Percentiles rank a stretch among this genome's conserved stretches.
Evolutionary conservation across 2,888 invertebrate species (phyloP).

Genomic region (Phanerotoma sp.): DNA sequence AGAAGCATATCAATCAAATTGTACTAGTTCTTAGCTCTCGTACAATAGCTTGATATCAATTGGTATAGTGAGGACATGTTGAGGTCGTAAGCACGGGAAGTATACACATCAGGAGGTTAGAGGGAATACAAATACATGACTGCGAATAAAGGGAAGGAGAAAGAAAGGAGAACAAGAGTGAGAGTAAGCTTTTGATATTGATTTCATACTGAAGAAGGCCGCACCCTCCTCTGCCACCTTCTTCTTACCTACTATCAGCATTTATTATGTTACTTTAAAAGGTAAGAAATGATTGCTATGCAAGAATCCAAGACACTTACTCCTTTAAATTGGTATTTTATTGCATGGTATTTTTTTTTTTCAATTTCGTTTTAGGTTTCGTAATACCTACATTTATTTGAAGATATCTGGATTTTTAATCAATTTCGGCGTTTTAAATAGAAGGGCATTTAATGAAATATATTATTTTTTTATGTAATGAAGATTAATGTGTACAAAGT

Average conservation of each 20-base stretch:
- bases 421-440: too few relatives aligned
- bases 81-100: neutral
- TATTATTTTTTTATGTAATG: too few relatives aligned
- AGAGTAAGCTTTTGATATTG: constrained; percentile 35
- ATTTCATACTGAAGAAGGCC: constrained; percentile 36
- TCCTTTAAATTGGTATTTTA: too few relatives aligned
- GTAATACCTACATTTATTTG: too few relatives aligned
- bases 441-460: too few relatives aligned
- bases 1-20: constrained; percentile 18
- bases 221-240: constrained; percentile 33
- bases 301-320: too few relatives aligned
- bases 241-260: constrained; percentile 24
- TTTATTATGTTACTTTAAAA: constrained; percentile 26
- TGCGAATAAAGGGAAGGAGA: neutral
- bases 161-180: neutral
- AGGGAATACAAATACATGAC: constrained; percentile 15
- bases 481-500: too few relatives aligned
- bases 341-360: too few relatives aligned
- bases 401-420: too few relatives aligned
- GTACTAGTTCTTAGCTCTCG: constrained; percentile 10
- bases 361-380: too few relatives aligned
- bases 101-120: constrained; percentile 17
- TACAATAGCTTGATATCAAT: constrained; percentile 6
- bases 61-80: constrained; percentile 15
- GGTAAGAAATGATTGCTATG: too few relatives aligned